These are phyloP conservation scores for Chaunax sp. DNA, from an alignment of 2,797 vertebrate genomes.

Conservation along the genomic window DNA sequence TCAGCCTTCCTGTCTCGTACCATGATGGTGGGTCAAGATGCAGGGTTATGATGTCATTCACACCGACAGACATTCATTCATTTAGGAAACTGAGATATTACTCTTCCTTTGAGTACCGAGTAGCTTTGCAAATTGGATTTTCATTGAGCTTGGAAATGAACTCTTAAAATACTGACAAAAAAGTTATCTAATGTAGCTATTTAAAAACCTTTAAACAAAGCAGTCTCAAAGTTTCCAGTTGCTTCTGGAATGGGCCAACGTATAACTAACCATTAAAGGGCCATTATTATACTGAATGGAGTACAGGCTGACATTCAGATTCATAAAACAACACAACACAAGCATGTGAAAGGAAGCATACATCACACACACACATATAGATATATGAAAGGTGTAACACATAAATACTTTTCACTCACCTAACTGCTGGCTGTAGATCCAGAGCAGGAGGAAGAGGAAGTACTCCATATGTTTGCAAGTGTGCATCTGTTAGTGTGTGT, in stretches of 20 bases:
- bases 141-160: neutral
- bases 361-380: conserved; percentile 11
- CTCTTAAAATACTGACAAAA: neutral
- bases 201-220: conserved; percentile 12
- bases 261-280: conserved; percentile 46
- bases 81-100: neutral
- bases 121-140: neutral
- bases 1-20: conserved; percentile 49
- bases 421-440: conserved; percentile 87
- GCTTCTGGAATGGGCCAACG: conserved; percentile 26
- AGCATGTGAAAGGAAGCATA: neutral
- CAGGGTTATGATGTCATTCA: conserved; percentile 39
- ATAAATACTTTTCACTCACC: conserved; percentile 83
- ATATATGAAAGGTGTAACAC: conserved; percentile 1
- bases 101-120: neutral
- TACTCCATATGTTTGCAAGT: conserved; percentile 87
- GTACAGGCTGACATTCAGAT: conserved; percentile 19
- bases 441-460: conserved; percentile 88
- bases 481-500: conserved; percentile 36
- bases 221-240: conserved; percentile 49
- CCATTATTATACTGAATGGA: conserved; percentile 25
- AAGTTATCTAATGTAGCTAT: neutral
- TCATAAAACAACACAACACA: conserved; percentile 13
- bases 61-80: conserved; percentile 42
- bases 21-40: conserved; percentile 42